Base-by-base conservation (phyloP, 1,140 invertebrate genomes). In the Lordiphosa stackelbergi region DNA sequence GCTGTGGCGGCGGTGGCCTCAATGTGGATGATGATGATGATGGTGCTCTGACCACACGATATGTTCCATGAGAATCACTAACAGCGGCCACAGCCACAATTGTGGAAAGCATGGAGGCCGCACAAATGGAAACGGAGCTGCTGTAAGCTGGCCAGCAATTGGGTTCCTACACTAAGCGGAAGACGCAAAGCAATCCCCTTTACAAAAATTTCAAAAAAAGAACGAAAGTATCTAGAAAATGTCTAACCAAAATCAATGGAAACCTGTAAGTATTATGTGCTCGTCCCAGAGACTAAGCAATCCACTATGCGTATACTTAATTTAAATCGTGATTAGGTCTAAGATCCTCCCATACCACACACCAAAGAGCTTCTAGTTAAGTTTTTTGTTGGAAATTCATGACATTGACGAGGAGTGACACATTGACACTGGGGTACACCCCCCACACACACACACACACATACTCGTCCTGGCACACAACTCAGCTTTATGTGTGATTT, bases 11-110 rank as follows among this genome's bases (percentile, higher is more conserved):
- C 42, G 52, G 69, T 19, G 63, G 61, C 10, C 53, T 77, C 9
- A 49, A 57, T 47, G 66, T 70, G 16, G 72, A 75, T 16, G 69
- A 72, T 37, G 83, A 84, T 46, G 85, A 86, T 53, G 78, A 86
- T 55, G 78, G 84, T 5, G 79, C 78, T 13, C 43, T 86, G 35
- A 86, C 85, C 40, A 79, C 61, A n/a, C 53, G 77, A 11, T 86
- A 86, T 42, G 73, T 86, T 77, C 85, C 84, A 79, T 86, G 85
- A 86, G 84, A 86, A 85, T 84, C 85, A 69, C 69, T 86, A 22
- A 75, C 84, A 51, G 85, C 70, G 85, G 66, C 84, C 61, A 83
- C 77, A 48, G 66, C 77, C 42, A 83, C 77, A 46, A 77, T 83
- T 53, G 77, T 83, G 52, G 78, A 85, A 73, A 78, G 66, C 36